Evolutionary conservation across 2,888 invertebrate species (phyloP), one percentile per base, ranked within the genome.

Genomic region (Diarsia dahlii): DNA sequence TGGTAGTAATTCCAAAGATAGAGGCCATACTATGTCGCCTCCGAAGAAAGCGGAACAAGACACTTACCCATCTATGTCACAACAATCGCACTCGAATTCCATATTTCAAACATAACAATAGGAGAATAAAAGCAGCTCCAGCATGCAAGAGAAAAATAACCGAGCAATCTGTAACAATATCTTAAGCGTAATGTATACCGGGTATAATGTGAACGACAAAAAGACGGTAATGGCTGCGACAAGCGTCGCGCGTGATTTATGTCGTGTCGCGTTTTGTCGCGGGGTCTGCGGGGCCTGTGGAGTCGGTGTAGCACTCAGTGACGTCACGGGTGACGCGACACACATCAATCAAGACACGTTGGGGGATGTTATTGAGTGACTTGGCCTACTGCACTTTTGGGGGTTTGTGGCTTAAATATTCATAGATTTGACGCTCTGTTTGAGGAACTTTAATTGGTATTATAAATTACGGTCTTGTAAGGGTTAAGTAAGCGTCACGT

Each of bases 201-300:
- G 63, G 84, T 74, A 88, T 89, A 88, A 90, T 80, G 87, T 82
- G 87, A 64, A 74, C 90, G 89, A 91, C 92, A 92, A 92, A 91
- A 92, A 92, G 86, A 89, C 90, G 89, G 89, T 90, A 89, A 90
- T 90, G 90, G 91, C 86, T 88, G 90, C 90, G 87, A 91, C 90
- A 90, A 89, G 89, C 87, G 87, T 70, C 67, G 65, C 78, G 80
- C 71, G 82, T 87, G 89, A 90, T 90, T 89, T 88, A 90, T 89
- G 79, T 84, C 81, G 70, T 80, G 82, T 80, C 78, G 80, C 81
- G 78, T 73, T 80, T 76, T 84, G 86, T 86, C 86, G 84, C 81
- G 79, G 74, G 78, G 70, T 75, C 60, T 48, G 15, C 6, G 48
- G 13, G 48, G 13, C 2, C 48, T 62, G 62, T 52, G 66, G 67